Base-by-base conservation (phyloP, 2,797 vertebrate genomes). In the Malurus leucopterus region DNA sequence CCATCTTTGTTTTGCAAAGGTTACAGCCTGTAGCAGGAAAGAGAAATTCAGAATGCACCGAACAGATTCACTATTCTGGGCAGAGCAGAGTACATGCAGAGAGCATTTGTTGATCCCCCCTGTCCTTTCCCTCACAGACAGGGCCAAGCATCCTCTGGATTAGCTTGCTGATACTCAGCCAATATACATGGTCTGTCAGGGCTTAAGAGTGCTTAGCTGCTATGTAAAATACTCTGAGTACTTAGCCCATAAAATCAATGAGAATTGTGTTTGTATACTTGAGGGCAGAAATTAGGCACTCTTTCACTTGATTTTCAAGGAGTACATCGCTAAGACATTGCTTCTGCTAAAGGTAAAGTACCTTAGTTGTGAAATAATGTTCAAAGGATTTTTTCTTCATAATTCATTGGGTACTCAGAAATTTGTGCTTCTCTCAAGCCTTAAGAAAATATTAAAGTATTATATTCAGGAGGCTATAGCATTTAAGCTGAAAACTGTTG, bases 191-290 rank as follows among this genome's bases (percentile, higher is more conserved):
- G 84, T 73, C 85, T 89, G 63, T 73, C 87, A 83, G 76, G 82
- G 84, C 67, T 90, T 94, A 93, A 88, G 79, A 36, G 87, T 85
- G 15, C 47, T 93, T 95, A 89, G 74, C 89, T 86, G 87, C 90
- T 89, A 88, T 92, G 92, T 88, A 86, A 90, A 92, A 84, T 90
- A 90, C 73, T 61, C 86, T n/a, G 73, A 70, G 77, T 87, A 88
- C 91, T 92, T 90, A 89, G 70, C 70, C 61, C 63, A 58, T 86
- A 92, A 92, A 91, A 88, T 90, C 90, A 58, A 43, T 82, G 50
- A 27, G 50, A 79, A 36, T 47, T 64, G 76, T 81, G 21, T 86
- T 70, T 89, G 80, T 50, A 73, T 32, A 44, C 73, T 78, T 61
- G 43, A 88, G 53, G 53, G 46, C 64, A 89, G 59, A 84, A 93